Base-by-base conservation (phyloP, 2,113 vertebrate genomes). In the Chaetura pelagica region DNA sequence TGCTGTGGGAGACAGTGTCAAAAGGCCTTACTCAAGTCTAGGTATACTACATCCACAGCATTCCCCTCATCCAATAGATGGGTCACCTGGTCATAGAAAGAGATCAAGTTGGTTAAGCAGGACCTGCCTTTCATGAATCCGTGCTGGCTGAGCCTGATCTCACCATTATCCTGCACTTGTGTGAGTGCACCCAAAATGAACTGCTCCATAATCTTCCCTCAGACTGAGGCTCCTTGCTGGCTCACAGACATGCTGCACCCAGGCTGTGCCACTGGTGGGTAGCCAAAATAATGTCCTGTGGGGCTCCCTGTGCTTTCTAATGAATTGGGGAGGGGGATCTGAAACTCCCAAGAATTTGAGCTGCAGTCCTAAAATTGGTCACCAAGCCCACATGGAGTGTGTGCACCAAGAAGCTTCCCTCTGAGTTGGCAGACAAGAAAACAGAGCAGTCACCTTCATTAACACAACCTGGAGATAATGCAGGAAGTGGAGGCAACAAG, bases 401-500 rank as follows among this genome's bases (percentile, higher is more conserved):
- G 8, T 35, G 27, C 13, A 49, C 22, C 29, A 34, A 64, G 52
- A 69, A 12, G 42, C 10, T 79, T 6, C 24, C 13, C 58, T 64
- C 0, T 1, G 46, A 42, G n/a, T 54, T 66, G 58, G 10, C 58
- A 76, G 58, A 24, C 2, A 10, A 68, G 54, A 62, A 84, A 82
- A 64, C 3, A 76, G 54, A 67, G 15, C 42, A 19, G 17, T 73
- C 42, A 23, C 59, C 22, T 81, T 57, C 38, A 51, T 61, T 68
- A 58, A 21, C 77, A 51, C 18, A 21, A 20, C 17, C 1, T 52
- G 34, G 67, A 79, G 59, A 69, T 75, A 82, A 40, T 0, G 0
- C 22, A 44, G 44, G 30, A 38, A 44, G 24, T 0, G 1, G 35
- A 87, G 57, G 24, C 51, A 59, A 12, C 0, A 0, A 54, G 59